Evolutionary conservation across 37 sponge, comb jelly and placozoan species (phyloP).

Genomic region (Cliona cf. orientalis): DNA sequence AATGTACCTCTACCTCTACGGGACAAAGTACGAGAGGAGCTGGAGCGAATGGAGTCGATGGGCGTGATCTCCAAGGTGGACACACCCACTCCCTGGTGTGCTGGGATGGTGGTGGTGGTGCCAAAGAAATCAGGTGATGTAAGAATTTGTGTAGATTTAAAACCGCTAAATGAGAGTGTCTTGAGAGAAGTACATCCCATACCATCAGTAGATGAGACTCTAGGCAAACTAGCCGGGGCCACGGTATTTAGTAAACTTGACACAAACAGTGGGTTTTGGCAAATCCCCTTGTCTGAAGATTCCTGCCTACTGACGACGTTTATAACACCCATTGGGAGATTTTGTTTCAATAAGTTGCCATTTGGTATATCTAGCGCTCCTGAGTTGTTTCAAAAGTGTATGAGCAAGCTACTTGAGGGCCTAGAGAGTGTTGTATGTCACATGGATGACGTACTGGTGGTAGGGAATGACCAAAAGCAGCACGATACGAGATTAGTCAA

Average conservation of each 20-base stretch:
- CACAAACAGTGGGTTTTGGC: constrained; percentile 62
- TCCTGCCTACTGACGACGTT: constrained; percentile 44
- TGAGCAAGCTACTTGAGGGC: constrained; percentile 35
- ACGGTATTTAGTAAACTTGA: constrained; percentile 52
- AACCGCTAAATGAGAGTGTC: constrained; percentile 38
- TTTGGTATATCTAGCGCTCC: constrained; percentile 61
- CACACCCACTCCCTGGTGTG: constrained; percentile 53
- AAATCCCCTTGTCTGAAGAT: constrained; percentile 36
- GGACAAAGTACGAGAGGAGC: constrained; percentile 28
- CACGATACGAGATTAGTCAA: constrained; percentile 31
- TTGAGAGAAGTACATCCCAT: constrained; percentile 55
- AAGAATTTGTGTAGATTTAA: constrained; percentile 38
- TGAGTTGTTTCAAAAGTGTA: constrained; percentile 63
- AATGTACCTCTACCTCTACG: constrained; percentile 26
- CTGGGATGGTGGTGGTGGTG: constrained; percentile 52
- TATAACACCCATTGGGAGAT: constrained; percentile 42
- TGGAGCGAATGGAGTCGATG: constrained; percentile 37
- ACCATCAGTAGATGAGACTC: constrained; percentile 54
- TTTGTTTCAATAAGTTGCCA: constrained; percentile 52
- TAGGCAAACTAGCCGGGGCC: constrained; percentile 44
- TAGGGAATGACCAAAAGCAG: constrained; percentile 32
- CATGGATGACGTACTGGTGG: constrained; percentile 51
- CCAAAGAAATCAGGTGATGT: constrained; percentile 34
- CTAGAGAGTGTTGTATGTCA: constrained; percentile 47
- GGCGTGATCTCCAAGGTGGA: constrained; percentile 40